phyloP scores from a whole-genome alignment of 64 coral and sea anemone species.

The Pachyseris speciosa region DNA sequence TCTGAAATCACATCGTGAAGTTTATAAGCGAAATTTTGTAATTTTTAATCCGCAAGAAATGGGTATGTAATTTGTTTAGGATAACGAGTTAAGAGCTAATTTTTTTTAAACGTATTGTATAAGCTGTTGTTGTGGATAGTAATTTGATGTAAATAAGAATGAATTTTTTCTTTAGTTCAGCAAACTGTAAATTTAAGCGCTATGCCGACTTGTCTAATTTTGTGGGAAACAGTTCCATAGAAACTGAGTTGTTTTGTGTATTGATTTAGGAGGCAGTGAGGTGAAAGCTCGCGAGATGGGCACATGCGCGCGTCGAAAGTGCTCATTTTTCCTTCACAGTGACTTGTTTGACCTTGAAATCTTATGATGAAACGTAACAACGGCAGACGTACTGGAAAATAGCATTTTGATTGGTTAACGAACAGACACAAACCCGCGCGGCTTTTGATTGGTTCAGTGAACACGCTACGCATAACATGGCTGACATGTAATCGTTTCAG shows the following conservation, averaged over 20 bases:
- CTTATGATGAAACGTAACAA: no score
- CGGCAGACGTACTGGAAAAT: no score
- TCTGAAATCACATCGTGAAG: no score
- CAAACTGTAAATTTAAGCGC: neutral
- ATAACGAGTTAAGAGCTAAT: conserved; percentile 22
- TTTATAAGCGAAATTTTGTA: no score
- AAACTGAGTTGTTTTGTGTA: neutral
- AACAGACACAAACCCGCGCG: no score
- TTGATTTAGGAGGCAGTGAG: no score
- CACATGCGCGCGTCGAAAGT: neutral
- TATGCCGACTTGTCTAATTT: neutral
- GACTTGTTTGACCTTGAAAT: no score
- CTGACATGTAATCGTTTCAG: no score
- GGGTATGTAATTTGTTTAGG: neutral
- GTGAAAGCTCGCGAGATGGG: no score
- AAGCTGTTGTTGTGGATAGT: conserved; percentile 36
- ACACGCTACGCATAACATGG: no score
- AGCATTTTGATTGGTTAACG: no score
- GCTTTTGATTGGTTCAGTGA: no score
- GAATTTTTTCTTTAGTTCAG: neutral
- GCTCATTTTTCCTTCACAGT: neutral
- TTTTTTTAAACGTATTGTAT: conserved; percentile 4
- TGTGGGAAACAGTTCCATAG: neutral
- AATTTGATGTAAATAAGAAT: conserved; percentile 36
- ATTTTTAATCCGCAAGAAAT: neutral